A percentile compares a stretch with the other conserved stretches of the same genome.
Evolutionary conservation across 2,113 vertebrate species (phyloP).

Genomic region (Trogon surrucura): DNA sequence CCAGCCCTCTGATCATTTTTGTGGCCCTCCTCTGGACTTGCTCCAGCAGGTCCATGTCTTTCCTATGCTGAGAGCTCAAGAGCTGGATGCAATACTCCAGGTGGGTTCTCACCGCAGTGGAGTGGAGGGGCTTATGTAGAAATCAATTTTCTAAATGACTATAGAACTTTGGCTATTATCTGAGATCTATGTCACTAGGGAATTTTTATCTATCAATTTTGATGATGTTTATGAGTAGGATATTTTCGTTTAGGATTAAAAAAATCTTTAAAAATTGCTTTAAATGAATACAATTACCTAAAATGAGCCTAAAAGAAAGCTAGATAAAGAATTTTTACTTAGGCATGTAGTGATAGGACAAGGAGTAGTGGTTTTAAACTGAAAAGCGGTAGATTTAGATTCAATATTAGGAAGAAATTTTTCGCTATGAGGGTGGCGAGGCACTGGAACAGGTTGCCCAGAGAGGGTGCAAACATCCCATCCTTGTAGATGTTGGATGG

Average conservation of each 20-base stretch:
- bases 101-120: background rate
- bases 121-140: background rate
- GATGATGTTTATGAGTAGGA: background rate
- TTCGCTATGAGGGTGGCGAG: background rate
- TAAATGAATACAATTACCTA: background rate
- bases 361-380: background rate
- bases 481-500: background rate
- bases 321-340: background rate
- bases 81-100: background rate
- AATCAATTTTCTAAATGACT: background rate
- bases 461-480: background rate
- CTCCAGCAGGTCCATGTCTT: background rate
- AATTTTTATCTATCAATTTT: background rate
- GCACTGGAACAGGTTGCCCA: background rate
- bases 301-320: background rate
- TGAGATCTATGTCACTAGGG: background rate
- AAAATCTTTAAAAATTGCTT: background rate
- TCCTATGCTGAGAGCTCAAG: background rate
- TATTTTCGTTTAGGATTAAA: background rate
- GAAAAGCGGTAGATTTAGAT: background rate
- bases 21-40: background rate
- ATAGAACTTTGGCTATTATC: background rate
- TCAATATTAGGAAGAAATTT: background rate
- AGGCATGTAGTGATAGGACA: background rate
- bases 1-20: background rate